These are phyloP conservation scores for Stichopus horrens DNA, from an alignment of 53 echinoderm and acorn worm genomes.

Conservation along the genomic window DNA sequence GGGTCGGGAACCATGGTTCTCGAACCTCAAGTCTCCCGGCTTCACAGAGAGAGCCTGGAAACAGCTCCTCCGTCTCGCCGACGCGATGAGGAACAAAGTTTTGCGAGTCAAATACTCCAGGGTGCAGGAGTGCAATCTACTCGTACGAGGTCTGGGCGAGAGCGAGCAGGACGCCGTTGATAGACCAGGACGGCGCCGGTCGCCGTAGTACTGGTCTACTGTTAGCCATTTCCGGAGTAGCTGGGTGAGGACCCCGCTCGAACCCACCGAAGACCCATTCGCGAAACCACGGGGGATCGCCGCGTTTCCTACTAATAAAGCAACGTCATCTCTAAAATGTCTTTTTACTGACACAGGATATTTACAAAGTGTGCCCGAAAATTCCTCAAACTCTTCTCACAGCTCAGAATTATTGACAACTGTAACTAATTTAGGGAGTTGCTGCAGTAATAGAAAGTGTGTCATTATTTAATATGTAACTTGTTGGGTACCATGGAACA, in stretches of 20 bases:
- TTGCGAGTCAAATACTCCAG: neutral
- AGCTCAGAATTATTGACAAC: slow-evolving; percentile 2
- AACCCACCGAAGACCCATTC: too few species aligned
- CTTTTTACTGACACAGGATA: neutral
- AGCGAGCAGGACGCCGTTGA: too few species aligned
- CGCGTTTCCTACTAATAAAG: neutral
- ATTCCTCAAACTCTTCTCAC: slow-evolving; percentile 9
- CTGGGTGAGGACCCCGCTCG: too few species aligned
- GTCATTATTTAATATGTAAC: slow-evolving; percentile 14
- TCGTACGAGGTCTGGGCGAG: too few species aligned
- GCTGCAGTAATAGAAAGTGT: neutral
- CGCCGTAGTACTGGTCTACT: too few species aligned
- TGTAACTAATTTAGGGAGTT: slow-evolving; percentile 7
- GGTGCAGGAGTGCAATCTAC: neutral
- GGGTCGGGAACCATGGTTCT: slow-evolving; percentile 30
- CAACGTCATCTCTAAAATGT: neutral
- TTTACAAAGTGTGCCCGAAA: neutral
- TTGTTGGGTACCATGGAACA: too few species aligned
- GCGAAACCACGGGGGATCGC: too few species aligned
- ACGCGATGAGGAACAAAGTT: too few species aligned
- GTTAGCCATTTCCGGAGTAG: too few species aligned
- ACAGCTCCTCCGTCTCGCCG: slow-evolving; percentile 38
- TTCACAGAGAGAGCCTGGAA: slow-evolving; percentile 53
- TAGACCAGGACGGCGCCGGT: too few species aligned
- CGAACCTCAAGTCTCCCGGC: slow-evolving; percentile 44